Evolutionary conservation across 2,888 invertebrate species (phyloP).

Genomic region (Drosophila pseudotakahashii): DNA sequence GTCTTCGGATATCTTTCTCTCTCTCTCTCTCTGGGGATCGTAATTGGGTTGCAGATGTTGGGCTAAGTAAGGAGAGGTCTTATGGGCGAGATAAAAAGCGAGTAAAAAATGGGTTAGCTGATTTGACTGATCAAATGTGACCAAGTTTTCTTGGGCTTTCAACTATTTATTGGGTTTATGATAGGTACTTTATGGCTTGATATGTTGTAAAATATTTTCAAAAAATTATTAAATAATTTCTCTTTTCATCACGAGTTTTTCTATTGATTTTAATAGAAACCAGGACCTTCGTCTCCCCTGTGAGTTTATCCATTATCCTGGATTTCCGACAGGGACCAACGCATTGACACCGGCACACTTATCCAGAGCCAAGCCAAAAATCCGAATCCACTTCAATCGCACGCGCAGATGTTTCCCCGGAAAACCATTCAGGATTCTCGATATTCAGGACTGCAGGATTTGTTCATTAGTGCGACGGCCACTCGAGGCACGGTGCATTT

Average conservation of each 20-base stretch:
- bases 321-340: conserved; percentile 28
- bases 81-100: conserved; percentile 22
- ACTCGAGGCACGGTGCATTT: conserved; percentile 63
- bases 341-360: conserved; percentile 44
- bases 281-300: not conserved
- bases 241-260: not conserved
- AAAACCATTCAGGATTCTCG: conserved; percentile 35
- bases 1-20: conserved; percentile 23
- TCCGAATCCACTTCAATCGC: conserved; percentile 41
- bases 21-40: not conserved
- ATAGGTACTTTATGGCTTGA: too few species aligned
- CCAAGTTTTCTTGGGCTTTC: not conserved
- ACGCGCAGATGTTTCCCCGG: conserved; percentile 67
- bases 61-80: conserved; percentile 18
- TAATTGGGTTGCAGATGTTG: conserved; percentile 38
- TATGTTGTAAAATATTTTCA: not conserved
- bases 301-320: conserved; percentile 15
- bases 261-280: not conserved
- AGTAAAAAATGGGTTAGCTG: conserved; percentile 7
- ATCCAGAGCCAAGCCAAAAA: conserved; percentile 22
- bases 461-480: conserved; percentile 60
- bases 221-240: too few species aligned
- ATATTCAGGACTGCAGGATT: conserved; percentile 45
- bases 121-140: conserved; percentile 13
- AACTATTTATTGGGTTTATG: not conserved